A percentile compares a stretch with the other conserved stretches of the same genome.
These are phyloP conservation scores for Cottus gobio DNA, from an alignment of 2,113 vertebrate genomes.

Conservation along the genomic window DNA sequence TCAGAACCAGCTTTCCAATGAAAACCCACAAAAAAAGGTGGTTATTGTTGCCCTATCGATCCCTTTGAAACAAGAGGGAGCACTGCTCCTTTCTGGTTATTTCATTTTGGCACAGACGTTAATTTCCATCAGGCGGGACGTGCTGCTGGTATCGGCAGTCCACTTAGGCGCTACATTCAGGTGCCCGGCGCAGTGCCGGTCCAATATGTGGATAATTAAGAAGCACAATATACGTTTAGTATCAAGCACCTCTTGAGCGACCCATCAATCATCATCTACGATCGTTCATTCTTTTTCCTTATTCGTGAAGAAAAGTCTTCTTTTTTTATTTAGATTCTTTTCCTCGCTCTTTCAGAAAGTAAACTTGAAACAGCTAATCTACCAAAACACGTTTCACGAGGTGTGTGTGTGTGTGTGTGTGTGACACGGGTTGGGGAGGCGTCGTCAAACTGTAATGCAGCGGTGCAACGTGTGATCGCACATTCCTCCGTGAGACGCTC, in stretches of 20 bases:
- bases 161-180: neutral
- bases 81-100: neutral
- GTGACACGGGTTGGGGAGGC: constrained; percentile 61
- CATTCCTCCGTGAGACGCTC: constrained; percentile 65
- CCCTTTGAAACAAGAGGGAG: constrained; percentile 9
- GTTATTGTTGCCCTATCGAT: neutral
- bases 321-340: neutral
- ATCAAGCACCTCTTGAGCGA: neutral
- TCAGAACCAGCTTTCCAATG: neutral
- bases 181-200: neutral
- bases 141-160: constrained; percentile 24
- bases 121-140: neutral
- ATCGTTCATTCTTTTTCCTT: neutral
- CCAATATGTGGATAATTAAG: constrained; percentile 15
- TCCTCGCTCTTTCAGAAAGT: constrained; percentile 36
- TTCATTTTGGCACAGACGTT: constrained; percentile 15
- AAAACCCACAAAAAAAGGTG: too few relatives aligned
- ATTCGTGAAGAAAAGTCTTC: neutral
- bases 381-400: constrained; percentile 49
- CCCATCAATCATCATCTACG: neutral
- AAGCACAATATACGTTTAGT: neutral
- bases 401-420: constrained; percentile 8
- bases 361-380: constrained; percentile 59
- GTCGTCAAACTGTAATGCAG: constrained; percentile 54
- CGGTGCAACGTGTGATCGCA: constrained; percentile 70